Conservation (phyloP, 2,888 invertebrate genomes). For the Pterostichus madidus region DNA sequence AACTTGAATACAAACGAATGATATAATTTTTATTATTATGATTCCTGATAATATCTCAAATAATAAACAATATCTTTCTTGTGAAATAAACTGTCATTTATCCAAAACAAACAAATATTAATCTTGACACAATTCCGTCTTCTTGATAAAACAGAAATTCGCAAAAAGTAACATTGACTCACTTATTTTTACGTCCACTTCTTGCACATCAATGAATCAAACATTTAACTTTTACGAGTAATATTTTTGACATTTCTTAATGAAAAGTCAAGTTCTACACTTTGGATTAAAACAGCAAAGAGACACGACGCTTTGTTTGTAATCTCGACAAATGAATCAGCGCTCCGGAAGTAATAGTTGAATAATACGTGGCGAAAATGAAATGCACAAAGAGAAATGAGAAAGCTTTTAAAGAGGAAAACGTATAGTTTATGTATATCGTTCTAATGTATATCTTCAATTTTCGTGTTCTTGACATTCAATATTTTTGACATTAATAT, state of each 20-base stretch:
- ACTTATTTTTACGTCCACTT: too few species aligned
- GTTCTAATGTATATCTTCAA: background rate
- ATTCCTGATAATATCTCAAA: too few species aligned
- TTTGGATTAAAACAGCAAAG: constrained; percentile 14
- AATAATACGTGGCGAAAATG: constrained; percentile 10
- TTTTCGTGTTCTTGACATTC: constrained; percentile 3
- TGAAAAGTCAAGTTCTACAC: constrained; percentile 8
- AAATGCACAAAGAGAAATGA: constrained; percentile 22
- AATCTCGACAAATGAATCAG: constrained; percentile 38
- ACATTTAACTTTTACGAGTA: background rate
- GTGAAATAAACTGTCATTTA: too few species aligned
- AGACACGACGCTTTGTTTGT: constrained; percentile 19
- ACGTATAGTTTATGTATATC: background rate
- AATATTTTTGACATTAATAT: too few species aligned
- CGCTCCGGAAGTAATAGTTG: constrained; percentile 35
- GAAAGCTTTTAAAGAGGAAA: background rate
- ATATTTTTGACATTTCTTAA: background rate
- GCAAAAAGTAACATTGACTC: too few species aligned
- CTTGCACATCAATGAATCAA: too few species aligned
- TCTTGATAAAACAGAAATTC: too few species aligned
- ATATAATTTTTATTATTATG: too few species aligned
- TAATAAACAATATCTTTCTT: too few species aligned
- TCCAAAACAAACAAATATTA: too few species aligned
- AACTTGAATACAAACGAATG: too few species aligned
- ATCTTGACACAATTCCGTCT: too few species aligned